Evolutionary conservation across 1,140 invertebrate species (phyloP).

Genomic region (Euura saliciscinereae): DNA sequence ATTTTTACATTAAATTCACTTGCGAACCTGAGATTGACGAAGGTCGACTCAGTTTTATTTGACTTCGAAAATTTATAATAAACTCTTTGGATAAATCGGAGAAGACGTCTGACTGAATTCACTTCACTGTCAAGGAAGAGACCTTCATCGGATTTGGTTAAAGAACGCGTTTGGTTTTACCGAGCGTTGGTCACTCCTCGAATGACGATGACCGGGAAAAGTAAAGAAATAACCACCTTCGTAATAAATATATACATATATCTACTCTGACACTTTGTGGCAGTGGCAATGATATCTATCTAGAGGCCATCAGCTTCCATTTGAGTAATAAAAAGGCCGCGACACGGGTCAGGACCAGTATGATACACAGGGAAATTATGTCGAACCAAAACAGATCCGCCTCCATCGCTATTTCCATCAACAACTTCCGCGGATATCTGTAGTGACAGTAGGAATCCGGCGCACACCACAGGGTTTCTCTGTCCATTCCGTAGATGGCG

Average conservation of each 20-base stretch:
- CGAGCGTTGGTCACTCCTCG: too few relatives aligned
- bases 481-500: conserved; percentile 82
- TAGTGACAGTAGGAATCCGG: conserved; percentile 75
- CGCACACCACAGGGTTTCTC: conserved; percentile 69
- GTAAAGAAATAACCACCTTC: background rate
- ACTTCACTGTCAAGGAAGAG: too few relatives aligned
- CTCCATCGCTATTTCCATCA: conserved; percentile 80
- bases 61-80: too few relatives aligned
- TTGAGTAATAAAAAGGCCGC: conserved; percentile 80
- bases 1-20: too few relatives aligned
- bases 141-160: too few relatives aligned
- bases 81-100: background rate
- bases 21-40: too few relatives aligned
- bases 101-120: background rate
- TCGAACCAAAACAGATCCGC: conserved; percentile 85
- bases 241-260: background rate
- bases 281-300: conserved; percentile 55
- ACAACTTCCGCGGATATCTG: conserved; percentile 74
- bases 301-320: conserved; percentile 74
- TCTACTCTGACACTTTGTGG: background rate
- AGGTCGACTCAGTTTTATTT: too few relatives aligned
- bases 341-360: conserved; percentile 74
- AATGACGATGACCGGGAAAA: too few relatives aligned
- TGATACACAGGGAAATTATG: conserved; percentile 73
- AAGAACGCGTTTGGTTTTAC: too few relatives aligned